These are phyloP conservation scores for Sciurus carolinensis DNA, from an alignment of 2,797 vertebrate genomes.

Conservation along the genomic window DNA sequence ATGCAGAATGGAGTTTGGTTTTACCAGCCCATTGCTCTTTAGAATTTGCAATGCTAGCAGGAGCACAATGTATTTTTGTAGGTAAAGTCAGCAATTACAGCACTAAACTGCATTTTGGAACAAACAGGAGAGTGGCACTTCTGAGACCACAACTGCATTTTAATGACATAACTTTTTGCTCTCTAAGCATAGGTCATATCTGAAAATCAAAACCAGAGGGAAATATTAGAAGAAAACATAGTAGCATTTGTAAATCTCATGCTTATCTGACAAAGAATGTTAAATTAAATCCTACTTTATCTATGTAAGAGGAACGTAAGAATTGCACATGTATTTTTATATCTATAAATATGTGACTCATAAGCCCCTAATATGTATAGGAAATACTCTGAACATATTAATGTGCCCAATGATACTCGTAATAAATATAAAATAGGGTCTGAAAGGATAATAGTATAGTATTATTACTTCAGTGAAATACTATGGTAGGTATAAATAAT, in stretches of 20 bases:
- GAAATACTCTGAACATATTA: not conserved
- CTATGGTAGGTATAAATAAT: not conserved
- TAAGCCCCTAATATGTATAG: not conserved
- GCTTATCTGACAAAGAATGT: slow-evolving; percentile 14
- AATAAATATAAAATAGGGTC: slow-evolving; percentile 46
- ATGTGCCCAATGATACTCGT: not conserved
- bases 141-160: slow-evolving; percentile 76
- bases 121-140: slow-evolving; percentile 63
- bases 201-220: slow-evolving; percentile 68
- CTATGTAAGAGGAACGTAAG: not conserved
- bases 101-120: slow-evolving; percentile 67
- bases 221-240: slow-evolving; percentile 50
- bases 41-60: slow-evolving; percentile 80
- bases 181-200: slow-evolving; percentile 75
- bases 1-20: slow-evolving; percentile 43
- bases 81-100: slow-evolving; percentile 82
- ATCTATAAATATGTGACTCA: not conserved
- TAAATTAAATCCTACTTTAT: slow-evolving; percentile 19
- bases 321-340: not conserved
- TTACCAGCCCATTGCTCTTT: slow-evolving; percentile 76
- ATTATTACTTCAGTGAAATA: slow-evolving; percentile 56
- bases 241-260: slow-evolving; percentile 44
- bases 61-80: slow-evolving; percentile 72
- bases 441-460: not conserved
- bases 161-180: slow-evolving; percentile 73